Conservation (phyloP, 1,140 invertebrate species). For the Asobara japonica region DNA sequence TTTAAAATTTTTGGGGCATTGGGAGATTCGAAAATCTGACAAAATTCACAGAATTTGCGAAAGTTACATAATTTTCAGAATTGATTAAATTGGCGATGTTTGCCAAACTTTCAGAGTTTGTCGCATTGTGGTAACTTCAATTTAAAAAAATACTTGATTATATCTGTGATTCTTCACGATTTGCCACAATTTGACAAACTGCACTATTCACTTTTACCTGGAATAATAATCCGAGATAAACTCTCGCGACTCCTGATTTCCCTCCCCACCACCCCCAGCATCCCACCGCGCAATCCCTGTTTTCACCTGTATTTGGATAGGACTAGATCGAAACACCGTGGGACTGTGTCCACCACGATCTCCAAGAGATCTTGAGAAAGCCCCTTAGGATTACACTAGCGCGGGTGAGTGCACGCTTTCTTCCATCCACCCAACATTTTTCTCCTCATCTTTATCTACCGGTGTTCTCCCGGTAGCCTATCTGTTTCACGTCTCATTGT, state of each 20-base stretch:
- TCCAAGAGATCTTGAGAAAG: background rate
- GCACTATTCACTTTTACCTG: no score
- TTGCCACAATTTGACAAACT: no score
- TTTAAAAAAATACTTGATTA: no score
- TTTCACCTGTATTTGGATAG: slow-evolving; percentile 17
- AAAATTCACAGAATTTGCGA: no score
- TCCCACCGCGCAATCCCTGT: background rate
- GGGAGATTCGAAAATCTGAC: no score
- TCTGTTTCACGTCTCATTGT: slow-evolving; percentile 13
- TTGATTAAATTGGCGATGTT: no score
- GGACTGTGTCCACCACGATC: background rate
- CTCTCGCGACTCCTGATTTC: background rate
- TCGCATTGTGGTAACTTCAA: no score
- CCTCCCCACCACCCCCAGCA: background rate
- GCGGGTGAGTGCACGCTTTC: slow-evolving; percentile 5
- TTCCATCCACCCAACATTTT: background rate
- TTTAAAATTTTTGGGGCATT: no score
- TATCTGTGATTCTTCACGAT: no score
- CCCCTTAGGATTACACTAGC: background rate
- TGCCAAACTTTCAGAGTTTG: no score
- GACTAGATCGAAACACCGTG: background rate
- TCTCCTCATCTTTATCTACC: background rate
- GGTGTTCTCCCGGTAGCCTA: background rate
- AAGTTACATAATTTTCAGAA: no score
- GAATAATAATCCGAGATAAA: no score